Evolutionary conservation across 2,113 vertebrate genomes (phyloP), one percentile per base, ranked within the genome.

Genomic region (Serilophus lunatus): DNA sequence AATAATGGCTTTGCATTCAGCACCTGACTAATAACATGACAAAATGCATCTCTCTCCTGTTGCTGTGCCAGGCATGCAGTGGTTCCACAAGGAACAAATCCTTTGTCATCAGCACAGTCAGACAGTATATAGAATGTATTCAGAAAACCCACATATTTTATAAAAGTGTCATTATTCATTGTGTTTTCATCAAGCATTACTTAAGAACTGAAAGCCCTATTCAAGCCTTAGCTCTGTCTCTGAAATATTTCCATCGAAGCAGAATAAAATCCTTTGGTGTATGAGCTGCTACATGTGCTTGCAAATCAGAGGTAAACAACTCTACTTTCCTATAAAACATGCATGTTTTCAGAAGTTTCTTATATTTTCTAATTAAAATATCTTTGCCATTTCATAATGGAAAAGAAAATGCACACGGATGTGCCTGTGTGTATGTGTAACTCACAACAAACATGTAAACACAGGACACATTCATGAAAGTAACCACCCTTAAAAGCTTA

Each of bases 111-210:
- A 82, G 24, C 8, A 56, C 1, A 53, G 56, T n/a, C 35, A 93
- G 22, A 36, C 6, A 40, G 7, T n/a, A 56, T n/a, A 74, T 0
- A 69, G 23, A 18, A 60, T 18, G 28, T 9, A 40, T 42, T 84
- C 1, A 57, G 69, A 54, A 81, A 83, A 18, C 2, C 31, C 28
- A 65, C 0, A 0, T 11, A 11, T 25, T 19, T 3, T 87, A 36
- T 26, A 28, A 40, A 82, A 60, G 10, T 74, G 23, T 28, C 3
- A 42, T 50, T 87, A 40, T 79, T 82, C 28, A 47, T 9, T 45
- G 18, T 60, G 53, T 40, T 79, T 47, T 47, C 25, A 53, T 61
- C 38, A 50, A 25, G 24, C 3, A 1, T 38, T 33, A 20, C 23
- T 65, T 50, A 63, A 28, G 86, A 53, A 19, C 10, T 29, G 47